Evolutionary conservation across 2,113 vertebrate genomes (phyloP), one percentile per base, ranked within the genome.

Genomic region (Aphyosemion australe): DNA sequence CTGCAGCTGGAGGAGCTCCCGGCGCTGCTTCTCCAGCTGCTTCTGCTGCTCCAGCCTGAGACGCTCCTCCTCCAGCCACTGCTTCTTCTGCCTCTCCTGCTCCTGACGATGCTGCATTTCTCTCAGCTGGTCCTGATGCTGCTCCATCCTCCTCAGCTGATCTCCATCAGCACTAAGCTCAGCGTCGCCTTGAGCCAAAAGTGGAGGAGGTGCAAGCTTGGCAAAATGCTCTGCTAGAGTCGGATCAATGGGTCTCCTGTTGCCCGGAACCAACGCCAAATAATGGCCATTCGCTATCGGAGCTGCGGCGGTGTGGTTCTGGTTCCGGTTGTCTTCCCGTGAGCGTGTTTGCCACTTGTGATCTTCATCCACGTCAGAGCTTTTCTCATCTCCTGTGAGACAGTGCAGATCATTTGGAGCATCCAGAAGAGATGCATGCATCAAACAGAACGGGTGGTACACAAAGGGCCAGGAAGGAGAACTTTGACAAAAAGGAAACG

Each of bases 371-470:
- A 1, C 65, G 47, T 69, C 78, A 14, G 47, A 14, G 31, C 14
- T 84, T 70, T 85, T 88, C 73, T 51, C 52, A 66, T 89, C 77
- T 84, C 89, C 92, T 94, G 91, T 84, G 82, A 88, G 87, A 92
- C 89, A 93, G 87, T 89, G 73, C 88, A 87, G 74, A 86, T 89
- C 90, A 91, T 91, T 89, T 82, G 81, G 82, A 76, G 84, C 88
- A 72, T 90, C 80, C 61, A 63, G 86, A 71, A 88, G 45, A 82
- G 78, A 87, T 73, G 84, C 84, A 90, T 71, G 81, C 85, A 85
- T 80, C 59, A 84, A 71, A 86, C 78, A 78, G 75, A 79, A 83
- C 47, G 55, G 72, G 74, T 72, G 56, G 69, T 34, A 76, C 66
- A 61, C 41, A 59, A 20, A 66, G 74, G 76, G 69, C 62, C 67